Evolutionary conservation across 1,140 invertebrate species (phyloP).

Genomic region (Trichonephila clavipes): DNA sequence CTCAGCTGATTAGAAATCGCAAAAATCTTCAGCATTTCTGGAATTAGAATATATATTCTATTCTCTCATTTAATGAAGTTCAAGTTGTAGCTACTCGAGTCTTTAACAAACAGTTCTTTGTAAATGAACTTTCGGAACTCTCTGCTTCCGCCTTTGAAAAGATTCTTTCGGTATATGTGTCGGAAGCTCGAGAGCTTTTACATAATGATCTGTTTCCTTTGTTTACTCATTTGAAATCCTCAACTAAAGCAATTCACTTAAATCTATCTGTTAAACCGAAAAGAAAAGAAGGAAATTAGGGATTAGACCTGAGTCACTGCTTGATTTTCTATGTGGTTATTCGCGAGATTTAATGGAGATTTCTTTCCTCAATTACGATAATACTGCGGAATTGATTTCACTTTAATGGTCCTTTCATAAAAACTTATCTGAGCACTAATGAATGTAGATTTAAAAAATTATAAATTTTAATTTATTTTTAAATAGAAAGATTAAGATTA

Average conservation of each 20-base stretch:
- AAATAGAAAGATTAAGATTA: too few species aligned
- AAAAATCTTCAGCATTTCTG: too few species aligned
- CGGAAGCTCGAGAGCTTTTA: not conserved
- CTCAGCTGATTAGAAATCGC: too few species aligned
- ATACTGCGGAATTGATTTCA: not conserved
- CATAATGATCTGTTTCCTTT: not conserved
- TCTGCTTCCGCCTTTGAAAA: not conserved
- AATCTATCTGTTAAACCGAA: not conserved
- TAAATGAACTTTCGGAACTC: not conserved
- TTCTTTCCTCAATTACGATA: not conserved
- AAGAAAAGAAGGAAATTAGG: not conserved
- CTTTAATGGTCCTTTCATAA: not conserved
- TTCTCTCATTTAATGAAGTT: too few species aligned
- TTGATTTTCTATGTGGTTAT: not conserved
- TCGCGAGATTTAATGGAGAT: not conserved
- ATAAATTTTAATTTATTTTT: too few species aligned
- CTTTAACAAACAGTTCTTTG: too few species aligned
- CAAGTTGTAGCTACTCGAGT: too few species aligned
- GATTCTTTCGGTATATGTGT: not conserved
- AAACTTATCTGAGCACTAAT: too few species aligned
- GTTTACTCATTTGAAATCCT: not conserved
- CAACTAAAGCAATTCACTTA: not conserved
- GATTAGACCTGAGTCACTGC: not conserved
- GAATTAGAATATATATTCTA: too few species aligned
- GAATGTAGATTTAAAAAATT: too few species aligned